phyloP scores from a whole-genome alignment of 2,797 vertebrate species.

The Crocidura indochinensis region DNA sequence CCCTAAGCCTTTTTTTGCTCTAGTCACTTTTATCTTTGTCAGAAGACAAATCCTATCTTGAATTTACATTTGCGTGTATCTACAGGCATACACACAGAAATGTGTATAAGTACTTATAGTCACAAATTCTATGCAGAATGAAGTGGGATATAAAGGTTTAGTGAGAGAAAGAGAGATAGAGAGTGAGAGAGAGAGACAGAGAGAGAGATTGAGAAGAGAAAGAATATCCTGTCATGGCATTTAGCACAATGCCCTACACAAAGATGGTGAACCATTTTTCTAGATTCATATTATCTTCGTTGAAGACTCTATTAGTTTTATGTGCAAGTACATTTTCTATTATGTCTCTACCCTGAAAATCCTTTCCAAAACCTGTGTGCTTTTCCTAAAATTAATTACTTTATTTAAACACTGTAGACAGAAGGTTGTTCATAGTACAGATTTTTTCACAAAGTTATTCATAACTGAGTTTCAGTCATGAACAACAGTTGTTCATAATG shows the following conservation, averaged over 20 bases:
- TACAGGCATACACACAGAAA: background rate
- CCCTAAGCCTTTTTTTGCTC: background rate
- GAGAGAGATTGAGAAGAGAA: too few relatives aligned
- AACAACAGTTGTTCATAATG: too few relatives aligned
- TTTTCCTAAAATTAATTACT: too few relatives aligned
- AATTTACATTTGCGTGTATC: background rate
- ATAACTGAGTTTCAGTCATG: too few relatives aligned
- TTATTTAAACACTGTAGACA: too few relatives aligned
- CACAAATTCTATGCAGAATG: background rate
- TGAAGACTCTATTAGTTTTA: slow-evolving; percentile 1
- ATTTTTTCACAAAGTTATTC: too few relatives aligned
- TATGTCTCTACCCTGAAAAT: too few relatives aligned
- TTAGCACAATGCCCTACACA: background rate
- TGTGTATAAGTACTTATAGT: background rate
- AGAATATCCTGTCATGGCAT: background rate
- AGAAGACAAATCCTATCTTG: background rate
- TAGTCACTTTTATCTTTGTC: background rate
- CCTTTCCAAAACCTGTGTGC: too few relatives aligned
- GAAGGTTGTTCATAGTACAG: too few relatives aligned
- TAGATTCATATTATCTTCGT: background rate
- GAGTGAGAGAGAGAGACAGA: too few relatives aligned
- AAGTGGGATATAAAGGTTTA: background rate
- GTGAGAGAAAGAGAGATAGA: too few relatives aligned
- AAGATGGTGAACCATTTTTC: background rate
- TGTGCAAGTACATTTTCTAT: too few relatives aligned